Base-by-base conservation (phyloP, 2,888 invertebrate species). In the Tachina fera region DNA sequence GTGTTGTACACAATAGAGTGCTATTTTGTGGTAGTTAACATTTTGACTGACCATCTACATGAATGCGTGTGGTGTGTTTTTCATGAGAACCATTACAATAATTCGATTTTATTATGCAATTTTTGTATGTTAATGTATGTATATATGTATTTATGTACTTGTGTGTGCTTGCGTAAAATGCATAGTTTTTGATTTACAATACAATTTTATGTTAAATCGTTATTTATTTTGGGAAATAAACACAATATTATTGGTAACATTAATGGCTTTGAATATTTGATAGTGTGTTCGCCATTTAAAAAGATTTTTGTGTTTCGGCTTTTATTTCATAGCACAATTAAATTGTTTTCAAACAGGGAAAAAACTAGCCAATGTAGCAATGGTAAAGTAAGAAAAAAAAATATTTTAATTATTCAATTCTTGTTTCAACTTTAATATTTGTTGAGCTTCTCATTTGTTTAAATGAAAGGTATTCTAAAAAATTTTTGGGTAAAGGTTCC, bases 151-250 rank as follows among this genome's bases (percentile, higher is more conserved):
- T 0, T 1, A 58, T 31, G 14, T 65, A 14, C 4, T 16, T n/a
- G n/a, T 41, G 39, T 58, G 11, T n/a, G 39, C 31, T 31, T 49
- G 31, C 39, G 10, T 22, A 9, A 74, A 41, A 51, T 1, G 11
- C 63, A 41, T 51, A 22, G 56, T 19, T 79, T 51, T 63, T 47
- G 43, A 45, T 65, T 67, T 53, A 4, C 65, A 67, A 47, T 56
- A 56, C 22, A 39, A 45, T 58, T 70, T 58, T 58, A 47, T 67
- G n/a, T 60, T 10, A 61, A 75, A 68, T 65, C 51, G 56, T 56
- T 71, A 67, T 82, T 76, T 83, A 77, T 71, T 77, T 76, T 77
- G 22, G 41, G 19, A 77, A 58, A 58, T 71, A 76, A 83, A 76
- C 65, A 77, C n/a, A 47, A 45, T 16, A 31, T 41, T 75, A 63